Conservation (phyloP, 2,888 invertebrate genomes). For the Nephrotoma flavescens region DNA sequence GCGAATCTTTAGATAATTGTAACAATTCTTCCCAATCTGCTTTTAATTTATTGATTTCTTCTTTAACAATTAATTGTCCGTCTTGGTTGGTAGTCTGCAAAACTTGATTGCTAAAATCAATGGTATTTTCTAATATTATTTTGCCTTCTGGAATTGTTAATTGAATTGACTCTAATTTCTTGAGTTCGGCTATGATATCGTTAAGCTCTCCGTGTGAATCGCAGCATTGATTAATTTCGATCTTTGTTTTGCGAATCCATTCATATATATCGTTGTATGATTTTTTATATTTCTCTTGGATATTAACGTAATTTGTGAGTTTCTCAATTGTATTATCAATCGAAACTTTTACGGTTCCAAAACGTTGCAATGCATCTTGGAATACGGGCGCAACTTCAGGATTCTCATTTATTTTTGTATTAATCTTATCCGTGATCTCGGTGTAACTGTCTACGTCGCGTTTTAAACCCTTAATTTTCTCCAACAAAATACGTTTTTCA, state of each 20-base stretch:
- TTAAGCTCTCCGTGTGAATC: conserved; percentile 81
- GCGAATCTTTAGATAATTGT: conserved; percentile 59
- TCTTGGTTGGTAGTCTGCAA: conserved; percentile 64
- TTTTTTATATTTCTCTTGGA: conserved; percentile 77
- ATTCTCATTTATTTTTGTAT: conserved; percentile 57
- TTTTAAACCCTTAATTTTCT: conserved; percentile 71
- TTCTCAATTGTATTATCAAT: conserved; percentile 53
- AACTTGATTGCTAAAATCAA: conserved; percentile 58
- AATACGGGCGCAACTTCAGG: conserved; percentile 52
- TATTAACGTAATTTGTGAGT: conserved; percentile 67
- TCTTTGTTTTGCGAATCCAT: conserved; percentile 65
- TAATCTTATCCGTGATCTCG: conserved; percentile 63
- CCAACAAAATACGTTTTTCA: conserved; percentile 78
- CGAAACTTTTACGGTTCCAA: conserved; percentile 49
- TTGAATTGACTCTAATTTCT: conserved; percentile 54
- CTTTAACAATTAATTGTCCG: conserved; percentile 65
- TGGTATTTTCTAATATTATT: conserved; percentile 53
- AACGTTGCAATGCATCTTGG: conserved; percentile 52
- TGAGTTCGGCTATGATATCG: conserved; percentile 58
- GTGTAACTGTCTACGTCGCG: conserved; percentile 69
- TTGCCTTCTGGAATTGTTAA: conserved; percentile 57
- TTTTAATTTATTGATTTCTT: conserved; percentile 67
- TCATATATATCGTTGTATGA: conserved; percentile 69
- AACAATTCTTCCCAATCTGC: conserved; percentile 71
- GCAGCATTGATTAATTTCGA: conserved; percentile 71